phyloP scores from a whole-genome alignment of 2,113 vertebrate genomes.

The Tonatia bakeri region DNA sequence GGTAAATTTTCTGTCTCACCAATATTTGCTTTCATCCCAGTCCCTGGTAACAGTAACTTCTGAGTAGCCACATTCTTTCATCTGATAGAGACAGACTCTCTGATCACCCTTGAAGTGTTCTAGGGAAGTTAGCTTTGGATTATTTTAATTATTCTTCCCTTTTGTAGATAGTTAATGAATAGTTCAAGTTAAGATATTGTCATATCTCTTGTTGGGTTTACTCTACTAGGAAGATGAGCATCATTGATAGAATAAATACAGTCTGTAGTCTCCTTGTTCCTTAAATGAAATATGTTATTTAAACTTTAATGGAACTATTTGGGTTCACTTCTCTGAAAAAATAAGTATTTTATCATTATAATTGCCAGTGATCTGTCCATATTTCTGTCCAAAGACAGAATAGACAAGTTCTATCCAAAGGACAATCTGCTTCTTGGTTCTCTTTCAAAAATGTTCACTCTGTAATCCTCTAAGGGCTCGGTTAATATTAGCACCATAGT shows the following conservation, averaged over 20 bases:
- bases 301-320: background rate
- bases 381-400: background rate
- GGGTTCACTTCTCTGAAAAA: background rate
- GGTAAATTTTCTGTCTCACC: constrained; percentile 67
- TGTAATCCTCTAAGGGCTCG: background rate
- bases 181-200: constrained; percentile 42
- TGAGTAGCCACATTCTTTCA: constrained; percentile 47
- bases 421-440: background rate
- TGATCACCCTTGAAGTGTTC: constrained; percentile 57
- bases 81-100: constrained; percentile 45
- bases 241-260: background rate
- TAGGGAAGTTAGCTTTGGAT: constrained; percentile 50
- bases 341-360: background rate
- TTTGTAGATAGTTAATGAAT: constrained; percentile 24
- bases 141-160: constrained; percentile 68
- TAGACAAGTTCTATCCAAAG: background rate
- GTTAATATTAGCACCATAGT: background rate
- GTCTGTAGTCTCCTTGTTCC: background rate
- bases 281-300: constrained; percentile 11
- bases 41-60: constrained; percentile 64
- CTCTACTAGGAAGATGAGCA: background rate
- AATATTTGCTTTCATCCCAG: constrained; percentile 51
- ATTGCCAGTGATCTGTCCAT: background rate
- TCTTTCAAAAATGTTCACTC: background rate
- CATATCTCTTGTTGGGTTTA: constrained; percentile 15